Evolutionary conservation across 1,140 invertebrate species (phyloP), one percentile per base, ranked within the genome.

Genomic region (Tetramorium simillimum): DNA sequence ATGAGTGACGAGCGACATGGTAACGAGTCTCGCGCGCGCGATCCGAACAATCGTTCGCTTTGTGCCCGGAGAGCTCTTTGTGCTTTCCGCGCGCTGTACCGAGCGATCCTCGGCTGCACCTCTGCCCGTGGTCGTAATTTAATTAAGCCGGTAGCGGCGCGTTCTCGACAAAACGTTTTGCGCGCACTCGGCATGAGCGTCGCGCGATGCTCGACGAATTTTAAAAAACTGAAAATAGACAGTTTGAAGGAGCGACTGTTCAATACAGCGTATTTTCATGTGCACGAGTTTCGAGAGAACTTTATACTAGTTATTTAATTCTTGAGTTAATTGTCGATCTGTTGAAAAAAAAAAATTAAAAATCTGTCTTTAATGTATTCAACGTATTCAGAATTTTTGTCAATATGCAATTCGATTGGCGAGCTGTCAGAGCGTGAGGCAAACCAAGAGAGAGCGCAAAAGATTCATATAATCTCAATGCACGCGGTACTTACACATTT

Each of bases 41-140:
- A 84, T 89, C 76, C 82, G 70, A 88, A 92, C 86, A 91, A 90
- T 89, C 90, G 73, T 24, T 24, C 14, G 77, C 87, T 90, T 91
- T 89, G 90, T 91, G 53, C 67, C n/a, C 63, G 46, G 70, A 60
- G 70, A 82, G 60, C 56, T 90, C 86, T 82, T 77, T 86, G 76
- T 88, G 49, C 63, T 37, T 67, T 82, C 58, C 82, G 73, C 40
- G 46, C 40, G 51, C 21, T 46, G 10, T 56, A 12, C n/a, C 72
- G 46, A 65, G n/a, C 78, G 37, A 80, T 60, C 10, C 86, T 69
- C 75, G 75, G 62, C 49, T 70, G 72, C 73, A 58, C 62, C 85
- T 62, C 51, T 75, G 49, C 69, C 67, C 75, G 37, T 43, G 43
- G 21, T 73, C 75, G 81, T 90, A 88, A 84, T 91, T 91, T 78